Conservation (phyloP, 92 coral and sea anemone genomes). For the Zoanthus gigantus region DNA sequence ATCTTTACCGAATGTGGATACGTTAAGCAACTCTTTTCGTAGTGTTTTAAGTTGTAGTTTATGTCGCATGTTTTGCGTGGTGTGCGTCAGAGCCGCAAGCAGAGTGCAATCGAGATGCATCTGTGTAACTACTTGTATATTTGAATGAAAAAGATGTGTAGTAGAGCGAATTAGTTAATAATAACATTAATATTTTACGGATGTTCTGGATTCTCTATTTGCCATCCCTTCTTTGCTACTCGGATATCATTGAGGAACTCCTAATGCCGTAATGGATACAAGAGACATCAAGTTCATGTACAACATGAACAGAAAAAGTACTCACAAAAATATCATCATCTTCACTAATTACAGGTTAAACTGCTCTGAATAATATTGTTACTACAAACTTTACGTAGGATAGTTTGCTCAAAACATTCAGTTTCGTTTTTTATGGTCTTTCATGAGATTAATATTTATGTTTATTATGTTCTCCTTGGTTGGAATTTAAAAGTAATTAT, state of each 20-base stretch:
- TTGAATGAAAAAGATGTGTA: slow-evolving; percentile 58
- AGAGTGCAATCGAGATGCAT: slow-evolving; percentile 59
- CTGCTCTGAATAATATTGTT: too few species aligned
- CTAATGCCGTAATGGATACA: slow-evolving; percentile 45
- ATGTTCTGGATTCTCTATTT: slow-evolving; percentile 42
- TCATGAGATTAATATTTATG: too few species aligned
- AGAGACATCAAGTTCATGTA: slow-evolving; percentile 45
- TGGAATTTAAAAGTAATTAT: too few species aligned
- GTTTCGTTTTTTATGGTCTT: too few species aligned
- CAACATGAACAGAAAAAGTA: slow-evolving; percentile 45
- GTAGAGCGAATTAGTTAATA: slow-evolving; percentile 40
- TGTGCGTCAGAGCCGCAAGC: slow-evolving; percentile 29
- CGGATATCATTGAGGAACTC: slow-evolving; percentile 58
- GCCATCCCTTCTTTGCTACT: slow-evolving; percentile 50
- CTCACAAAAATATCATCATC: slow-evolving; percentile 37
- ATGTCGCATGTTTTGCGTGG: too few species aligned
- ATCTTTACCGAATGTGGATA: too few species aligned
- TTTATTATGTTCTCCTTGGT: too few species aligned
- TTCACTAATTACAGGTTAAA: neutral
- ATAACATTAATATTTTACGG: slow-evolving; percentile 29
- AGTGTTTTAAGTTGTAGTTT: too few species aligned
- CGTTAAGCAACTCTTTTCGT: too few species aligned
- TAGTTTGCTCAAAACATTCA: too few species aligned
- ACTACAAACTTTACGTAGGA: too few species aligned
- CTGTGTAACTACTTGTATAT: slow-evolving; percentile 54